Percentiles rank a stretch among this genome's conserved stretches.
These are phyloP conservation scores for Lasioglossum figueresi DNA, from an alignment of 2,888 invertebrate genomes.

Conservation along the genomic window DNA sequence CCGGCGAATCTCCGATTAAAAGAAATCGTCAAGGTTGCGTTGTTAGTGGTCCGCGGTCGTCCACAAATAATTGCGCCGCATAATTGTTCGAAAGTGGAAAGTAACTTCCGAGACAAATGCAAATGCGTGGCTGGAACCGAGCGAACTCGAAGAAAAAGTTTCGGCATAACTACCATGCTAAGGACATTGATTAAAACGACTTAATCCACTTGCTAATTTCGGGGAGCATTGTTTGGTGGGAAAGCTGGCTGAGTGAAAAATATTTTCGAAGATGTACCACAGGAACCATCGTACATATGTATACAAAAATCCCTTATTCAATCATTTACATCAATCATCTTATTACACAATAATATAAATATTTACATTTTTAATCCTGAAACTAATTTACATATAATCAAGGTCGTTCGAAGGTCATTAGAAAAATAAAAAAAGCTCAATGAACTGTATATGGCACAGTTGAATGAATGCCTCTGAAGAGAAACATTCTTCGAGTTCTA, in stretches of 20 bases:
- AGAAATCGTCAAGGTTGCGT: slow-evolving; percentile 5
- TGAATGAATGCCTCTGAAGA: neutral
- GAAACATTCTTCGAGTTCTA: neutral
- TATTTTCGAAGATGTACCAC: neutral
- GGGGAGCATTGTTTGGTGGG: neutral
- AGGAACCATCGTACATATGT: neutral
- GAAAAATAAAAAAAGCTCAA: neutral
- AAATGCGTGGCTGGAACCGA: slow-evolving; percentile 38
- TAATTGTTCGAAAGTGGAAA: slow-evolving; percentile 39
- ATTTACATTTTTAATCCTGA: neutral
- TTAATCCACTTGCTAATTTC: slow-evolving; percentile 13
- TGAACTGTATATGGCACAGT: no score
- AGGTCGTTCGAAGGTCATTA: neutral
- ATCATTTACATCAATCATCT: neutral
- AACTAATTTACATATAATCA: no score
- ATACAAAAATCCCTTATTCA: neutral
- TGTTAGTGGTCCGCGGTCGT: slow-evolving; percentile 1
- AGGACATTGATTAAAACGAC: slow-evolving; percentile 21
- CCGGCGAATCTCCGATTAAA: neutral
- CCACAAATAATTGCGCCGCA: slow-evolving; percentile 19
- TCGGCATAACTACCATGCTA: slow-evolving; percentile 16
- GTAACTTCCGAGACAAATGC: slow-evolving; percentile 48
- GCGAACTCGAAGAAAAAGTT: slow-evolving; percentile 40
- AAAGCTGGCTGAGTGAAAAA: neutral
- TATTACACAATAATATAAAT: neutral